Evolutionary conservation across 2,113 vertebrate genomes (phyloP).

Genomic region (Hylia prasina): DNA sequence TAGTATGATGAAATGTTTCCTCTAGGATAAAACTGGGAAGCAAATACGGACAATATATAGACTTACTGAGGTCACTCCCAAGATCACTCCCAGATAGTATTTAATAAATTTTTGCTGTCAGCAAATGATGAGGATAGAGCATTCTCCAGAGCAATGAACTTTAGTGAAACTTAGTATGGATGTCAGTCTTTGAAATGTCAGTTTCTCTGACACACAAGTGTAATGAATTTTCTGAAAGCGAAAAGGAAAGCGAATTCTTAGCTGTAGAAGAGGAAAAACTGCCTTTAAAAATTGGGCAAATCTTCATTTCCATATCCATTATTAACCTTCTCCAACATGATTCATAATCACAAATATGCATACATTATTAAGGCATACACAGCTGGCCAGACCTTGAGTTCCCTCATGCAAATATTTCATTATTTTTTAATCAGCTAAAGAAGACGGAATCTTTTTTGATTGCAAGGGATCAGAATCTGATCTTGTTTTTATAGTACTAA

Average conservation of each 20-base stretch:
- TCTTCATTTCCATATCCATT: constrained; percentile 38
- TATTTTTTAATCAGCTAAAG: not conserved
- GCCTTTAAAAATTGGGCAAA: not conserved
- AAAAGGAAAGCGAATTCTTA: constrained; percentile 12
- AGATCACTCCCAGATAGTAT: not conserved
- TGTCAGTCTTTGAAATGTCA: constrained; percentile 20
- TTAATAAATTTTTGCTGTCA: not conserved
- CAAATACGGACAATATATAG: fast-evolving
- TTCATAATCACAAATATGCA: constrained; percentile 10
- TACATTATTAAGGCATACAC: not conserved
- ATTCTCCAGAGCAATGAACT: not conserved
- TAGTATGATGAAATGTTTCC: not conserved
- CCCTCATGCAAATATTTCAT: not conserved
- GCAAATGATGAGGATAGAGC: not conserved
- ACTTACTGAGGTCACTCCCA: not conserved
- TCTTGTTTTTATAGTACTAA: not conserved
- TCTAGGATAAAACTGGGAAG: not conserved
- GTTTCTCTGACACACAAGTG: constrained; percentile 27
- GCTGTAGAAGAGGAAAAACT: constrained; percentile 7
- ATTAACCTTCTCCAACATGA: constrained; percentile 8
- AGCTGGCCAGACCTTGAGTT: not conserved
- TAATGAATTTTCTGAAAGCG: constrained; percentile 53
- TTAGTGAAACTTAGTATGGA: not conserved
- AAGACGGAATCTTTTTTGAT: not conserved
- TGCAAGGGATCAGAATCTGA: not conserved